Conservation (phyloP, 2,113 vertebrate genomes). For the Plecotus auritus region DNA sequence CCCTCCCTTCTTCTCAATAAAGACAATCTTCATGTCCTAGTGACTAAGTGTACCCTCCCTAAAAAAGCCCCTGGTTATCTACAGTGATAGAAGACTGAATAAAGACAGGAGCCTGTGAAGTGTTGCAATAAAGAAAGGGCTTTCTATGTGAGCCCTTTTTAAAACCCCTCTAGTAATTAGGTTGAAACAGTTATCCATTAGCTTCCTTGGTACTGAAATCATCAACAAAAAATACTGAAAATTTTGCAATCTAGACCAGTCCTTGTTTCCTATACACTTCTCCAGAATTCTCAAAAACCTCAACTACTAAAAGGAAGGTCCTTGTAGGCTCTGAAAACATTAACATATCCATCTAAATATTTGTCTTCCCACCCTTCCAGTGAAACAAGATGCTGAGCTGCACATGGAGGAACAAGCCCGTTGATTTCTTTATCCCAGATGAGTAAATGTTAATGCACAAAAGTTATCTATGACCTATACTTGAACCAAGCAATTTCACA, state of each 20-base stretch:
- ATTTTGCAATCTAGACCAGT: neutral
- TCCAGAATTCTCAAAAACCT: neutral
- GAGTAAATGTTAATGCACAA: neutral
- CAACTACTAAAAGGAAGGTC: neutral
- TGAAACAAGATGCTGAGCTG: neutral
- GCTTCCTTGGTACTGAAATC: neutral
- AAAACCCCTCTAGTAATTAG: neutral
- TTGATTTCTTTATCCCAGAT: neutral
- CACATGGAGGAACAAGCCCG: neutral
- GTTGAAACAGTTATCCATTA: neutral
- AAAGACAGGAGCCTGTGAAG: neutral
- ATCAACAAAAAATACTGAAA: neutral
- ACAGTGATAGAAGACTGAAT: neutral
- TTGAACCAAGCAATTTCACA: neutral
- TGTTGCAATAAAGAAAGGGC: neutral
- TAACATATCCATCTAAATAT: neutral
- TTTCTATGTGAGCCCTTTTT: neutral
- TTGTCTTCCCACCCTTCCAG: neutral
- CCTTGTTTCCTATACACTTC: neutral
- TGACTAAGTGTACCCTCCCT: neutral
- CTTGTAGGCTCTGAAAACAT: neutral
- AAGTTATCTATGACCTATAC: neutral
- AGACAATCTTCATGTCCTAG: neutral
- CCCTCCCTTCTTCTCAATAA: too few species aligned
- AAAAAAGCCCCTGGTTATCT: neutral